Conservation (phyloP, 2,113 vertebrate genomes). For the Procavia capensis region DNA sequence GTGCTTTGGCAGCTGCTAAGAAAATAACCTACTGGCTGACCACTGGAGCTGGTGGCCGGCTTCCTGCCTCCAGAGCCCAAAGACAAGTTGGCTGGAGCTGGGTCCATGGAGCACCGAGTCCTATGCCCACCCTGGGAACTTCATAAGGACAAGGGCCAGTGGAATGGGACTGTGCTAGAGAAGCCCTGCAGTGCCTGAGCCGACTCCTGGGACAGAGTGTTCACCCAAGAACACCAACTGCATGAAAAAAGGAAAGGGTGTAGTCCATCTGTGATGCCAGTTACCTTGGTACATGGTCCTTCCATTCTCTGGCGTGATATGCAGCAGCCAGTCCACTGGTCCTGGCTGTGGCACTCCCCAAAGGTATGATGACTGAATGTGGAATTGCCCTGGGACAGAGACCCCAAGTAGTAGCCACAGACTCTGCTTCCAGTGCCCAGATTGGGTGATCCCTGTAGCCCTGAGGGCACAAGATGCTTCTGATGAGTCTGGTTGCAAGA, state of each 20-base stretch:
- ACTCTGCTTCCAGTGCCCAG: neutral
- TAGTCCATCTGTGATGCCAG: rapidly evolving
- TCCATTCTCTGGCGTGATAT: neutral
- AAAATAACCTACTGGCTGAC: neutral
- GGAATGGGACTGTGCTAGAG: neutral
- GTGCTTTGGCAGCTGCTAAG: neutral
- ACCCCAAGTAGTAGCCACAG: neutral
- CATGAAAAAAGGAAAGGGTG: neutral
- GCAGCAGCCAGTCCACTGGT: neutral
- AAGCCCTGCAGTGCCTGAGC: neutral
- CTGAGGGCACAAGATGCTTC: neutral
- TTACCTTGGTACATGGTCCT: neutral
- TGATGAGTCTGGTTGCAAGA: neutral
- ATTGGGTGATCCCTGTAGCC: neutral
- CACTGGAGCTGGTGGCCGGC: rapidly evolving
- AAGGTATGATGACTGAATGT: neutral
- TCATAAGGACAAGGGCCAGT: neutral
- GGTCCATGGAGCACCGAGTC: neutral
- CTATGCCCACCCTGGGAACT: neutral
- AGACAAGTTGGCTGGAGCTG: neutral
- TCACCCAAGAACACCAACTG: neutral
- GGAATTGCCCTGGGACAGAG: neutral
- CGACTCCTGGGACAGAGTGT: rapidly evolving
- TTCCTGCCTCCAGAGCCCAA: neutral
- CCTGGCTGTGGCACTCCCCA: neutral